These are phyloP conservation scores for Lasiurus cinereus DNA, from an alignment of 2,113 vertebrate genomes.

Conservation along the genomic window DNA sequence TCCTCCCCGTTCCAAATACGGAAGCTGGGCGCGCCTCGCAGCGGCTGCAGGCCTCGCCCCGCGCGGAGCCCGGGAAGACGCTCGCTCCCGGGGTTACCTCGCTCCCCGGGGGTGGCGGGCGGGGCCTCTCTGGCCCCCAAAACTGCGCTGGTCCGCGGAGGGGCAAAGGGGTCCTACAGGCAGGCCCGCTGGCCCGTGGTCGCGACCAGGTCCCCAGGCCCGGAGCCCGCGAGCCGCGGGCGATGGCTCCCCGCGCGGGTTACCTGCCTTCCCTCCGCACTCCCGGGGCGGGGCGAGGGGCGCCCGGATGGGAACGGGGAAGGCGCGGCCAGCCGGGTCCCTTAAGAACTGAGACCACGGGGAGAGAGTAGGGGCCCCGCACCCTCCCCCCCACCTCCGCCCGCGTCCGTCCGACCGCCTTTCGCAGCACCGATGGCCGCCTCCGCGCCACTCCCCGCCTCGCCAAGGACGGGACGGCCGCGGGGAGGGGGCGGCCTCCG, in stretches of 20 bases:
- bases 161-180: neutral
- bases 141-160: neutral
- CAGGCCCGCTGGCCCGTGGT: neutral
- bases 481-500: neutral
- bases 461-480: neutral
- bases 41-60: constrained; percentile 58
- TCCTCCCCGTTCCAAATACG: neutral
- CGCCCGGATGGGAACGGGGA: neutral
- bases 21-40: neutral
- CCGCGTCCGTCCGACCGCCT: neutral
- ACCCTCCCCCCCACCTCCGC: too few species aligned
- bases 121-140: neutral
- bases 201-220: neutral
- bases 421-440: neutral
- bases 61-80: neutral
- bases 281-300: neutral
- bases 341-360: neutral
- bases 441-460: too few species aligned
- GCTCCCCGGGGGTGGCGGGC: neutral
- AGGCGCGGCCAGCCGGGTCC: neutral
- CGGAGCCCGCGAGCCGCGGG: neutral
- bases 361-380: neutral
- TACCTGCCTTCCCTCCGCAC: neutral
- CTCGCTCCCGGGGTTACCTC: neutral
- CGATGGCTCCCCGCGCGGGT: neutral